Evolutionary conservation across 2,113 vertebrate species (phyloP), one percentile per base, ranked within the genome.

Genomic region (Genyomyrus donnyi): DNA sequence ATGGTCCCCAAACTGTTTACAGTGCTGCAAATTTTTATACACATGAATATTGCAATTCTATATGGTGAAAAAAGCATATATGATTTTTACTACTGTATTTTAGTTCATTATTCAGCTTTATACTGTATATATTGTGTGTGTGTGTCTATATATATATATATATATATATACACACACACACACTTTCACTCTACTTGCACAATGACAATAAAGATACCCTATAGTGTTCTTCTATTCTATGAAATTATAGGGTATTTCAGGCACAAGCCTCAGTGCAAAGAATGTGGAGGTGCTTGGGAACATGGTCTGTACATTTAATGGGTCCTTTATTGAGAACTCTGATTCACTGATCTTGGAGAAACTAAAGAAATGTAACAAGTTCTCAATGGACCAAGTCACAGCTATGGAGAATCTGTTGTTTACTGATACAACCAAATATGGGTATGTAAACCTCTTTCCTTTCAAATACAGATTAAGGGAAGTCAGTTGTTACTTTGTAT

Each of bases 241-340:
- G 21, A 62, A 31, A 39, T 91, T 84, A 88, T 74, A 96, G 96
- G 91, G 91, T 0, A 93, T 96, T 90, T 93, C 92, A 2, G 92
- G 48, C 45, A 91, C 91, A 1, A 92, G 1, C n/a, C 50, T 96
- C 91, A 95, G 87, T 1, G 24, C 3, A 3, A 90, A 91, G 0
- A 89, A 93, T 3, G 17, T 96, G n/a, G 27, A 85, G 0, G 93
- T 96, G 56, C 35, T 96, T 90, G 95, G 95, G 13, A 95, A 94
- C 93, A 95, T 96, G 95, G 92, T 93, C 88, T 96, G 96, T 92
- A 48, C 49, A 24, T 46, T 96, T 46, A 84, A 92, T 1, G 46
- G 86, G 0, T 66, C 92, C 31, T 95, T 93, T 93, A 95, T 96
- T 83, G 0, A 50, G 62, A 92, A 93, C 91, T 95, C 96, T 0